Evolutionary conservation across 2,797 vertebrate genomes (phyloP).

Genomic region (Etheostoma perlongum): DNA sequence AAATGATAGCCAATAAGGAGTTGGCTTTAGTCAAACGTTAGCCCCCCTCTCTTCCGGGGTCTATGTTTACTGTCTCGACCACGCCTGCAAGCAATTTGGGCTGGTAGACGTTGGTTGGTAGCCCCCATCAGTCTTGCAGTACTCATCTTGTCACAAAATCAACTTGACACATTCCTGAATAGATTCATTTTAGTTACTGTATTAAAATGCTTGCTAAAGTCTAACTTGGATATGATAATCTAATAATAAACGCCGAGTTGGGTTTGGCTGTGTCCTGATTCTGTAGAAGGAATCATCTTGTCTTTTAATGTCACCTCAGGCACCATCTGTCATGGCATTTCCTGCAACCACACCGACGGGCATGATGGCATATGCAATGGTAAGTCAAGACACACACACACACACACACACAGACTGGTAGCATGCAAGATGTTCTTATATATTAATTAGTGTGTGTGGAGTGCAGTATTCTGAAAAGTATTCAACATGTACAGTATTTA

Average conservation of each 20-base stretch:
- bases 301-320: conserved; percentile 83
- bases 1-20: too few species aligned
- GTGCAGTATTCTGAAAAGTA: too few species aligned
- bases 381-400: conserved; percentile 64
- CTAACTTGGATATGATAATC: background rate
- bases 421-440: too few species aligned
- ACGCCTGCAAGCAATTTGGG: too few species aligned
- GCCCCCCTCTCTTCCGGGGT: too few species aligned
- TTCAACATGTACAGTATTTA: too few species aligned
- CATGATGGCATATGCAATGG: conserved; percentile 95
- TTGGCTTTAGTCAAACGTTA: too few species aligned
- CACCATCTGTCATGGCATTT: conserved; percentile 95
- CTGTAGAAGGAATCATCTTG: conserved; percentile 59
- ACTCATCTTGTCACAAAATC: too few species aligned
- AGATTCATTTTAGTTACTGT: background rate
- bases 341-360: conserved; percentile 96
- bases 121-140: too few species aligned
- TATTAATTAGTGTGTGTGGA: too few species aligned
- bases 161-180: background rate
- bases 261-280: conserved; percentile 45
- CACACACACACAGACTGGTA: background rate
- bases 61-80: too few species aligned
- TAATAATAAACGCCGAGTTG: background rate
- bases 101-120: too few species aligned
- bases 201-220: background rate